Evolutionary conservation across 2,888 invertebrate species (phyloP).

Genomic region (Nudaria mundana): DNA sequence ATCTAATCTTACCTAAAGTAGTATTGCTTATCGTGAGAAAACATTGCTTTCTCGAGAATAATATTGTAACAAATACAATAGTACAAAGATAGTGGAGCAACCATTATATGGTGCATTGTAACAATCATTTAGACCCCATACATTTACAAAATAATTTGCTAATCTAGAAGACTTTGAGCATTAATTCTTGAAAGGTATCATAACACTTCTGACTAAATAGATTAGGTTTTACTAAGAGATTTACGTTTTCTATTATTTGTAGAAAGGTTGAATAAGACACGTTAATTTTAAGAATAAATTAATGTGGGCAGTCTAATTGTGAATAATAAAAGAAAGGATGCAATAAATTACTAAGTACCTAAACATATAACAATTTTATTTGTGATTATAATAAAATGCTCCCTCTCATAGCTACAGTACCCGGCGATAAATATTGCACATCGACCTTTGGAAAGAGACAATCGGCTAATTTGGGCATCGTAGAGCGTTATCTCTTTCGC

Average conservation of each 20-base stretch:
- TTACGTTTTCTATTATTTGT: slow-evolving; percentile 11
- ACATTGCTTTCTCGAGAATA: slow-evolving; percentile 65
- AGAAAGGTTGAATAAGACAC: slow-evolving; percentile 13
- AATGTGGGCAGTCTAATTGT: slow-evolving; percentile 2
- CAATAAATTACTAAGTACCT: too few species aligned
- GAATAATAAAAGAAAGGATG: too few species aligned
- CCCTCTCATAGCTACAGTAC: neutral
- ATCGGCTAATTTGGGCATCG: too few species aligned
- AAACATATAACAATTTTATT: too few species aligned
- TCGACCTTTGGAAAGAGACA: too few species aligned
- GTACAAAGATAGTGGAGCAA: slow-evolving; percentile 54
- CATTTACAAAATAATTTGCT: slow-evolving; percentile 32
- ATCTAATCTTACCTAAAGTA: slow-evolving; percentile 68
- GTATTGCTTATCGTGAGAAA: slow-evolving; percentile 79
- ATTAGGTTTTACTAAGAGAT: slow-evolving; percentile 5
- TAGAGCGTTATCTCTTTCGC: too few species aligned
- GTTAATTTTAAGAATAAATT: slow-evolving; percentile 6
- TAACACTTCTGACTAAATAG: slow-evolving; percentile 25
- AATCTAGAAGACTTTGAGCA: slow-evolving; percentile 32
- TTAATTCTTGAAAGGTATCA: slow-evolving; percentile 22
- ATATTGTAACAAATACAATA: slow-evolving; percentile 61
- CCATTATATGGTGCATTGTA: slow-evolving; percentile 70
- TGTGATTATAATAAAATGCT: slow-evolving; percentile 5
- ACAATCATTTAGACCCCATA: slow-evolving; percentile 48
- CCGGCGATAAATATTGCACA: too few species aligned